phyloP scores from a whole-genome alignment of 2,888 invertebrate genomes.

The Lasioglossum figueresi region DNA sequence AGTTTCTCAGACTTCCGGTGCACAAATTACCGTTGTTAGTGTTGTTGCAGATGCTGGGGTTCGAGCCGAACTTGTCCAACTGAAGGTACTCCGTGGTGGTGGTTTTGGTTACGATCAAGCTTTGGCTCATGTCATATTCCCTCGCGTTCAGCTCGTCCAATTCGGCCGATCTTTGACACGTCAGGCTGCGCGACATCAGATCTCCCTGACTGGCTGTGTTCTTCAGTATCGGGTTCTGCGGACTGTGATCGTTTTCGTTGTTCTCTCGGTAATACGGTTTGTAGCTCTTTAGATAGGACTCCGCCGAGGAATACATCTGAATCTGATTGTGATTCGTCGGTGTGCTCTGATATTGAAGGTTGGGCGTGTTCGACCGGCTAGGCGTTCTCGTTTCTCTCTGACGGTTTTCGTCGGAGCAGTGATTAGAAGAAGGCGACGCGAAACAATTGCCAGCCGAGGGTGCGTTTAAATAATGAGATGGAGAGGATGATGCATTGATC shows the following conservation, averaged over 20 bases:
- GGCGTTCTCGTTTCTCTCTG: conserved; percentile 77
- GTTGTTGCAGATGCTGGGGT: conserved; percentile 73
- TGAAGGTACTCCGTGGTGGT: conserved; percentile 81
- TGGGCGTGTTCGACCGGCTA: conserved; percentile 74
- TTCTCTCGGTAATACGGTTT: conserved; percentile 72
- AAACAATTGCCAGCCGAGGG: conserved; percentile 42
- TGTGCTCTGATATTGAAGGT: conserved; percentile 56
- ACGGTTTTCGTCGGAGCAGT: conserved; percentile 76
- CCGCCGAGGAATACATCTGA: conserved; percentile 72
- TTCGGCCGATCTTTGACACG: conserved; percentile 74
- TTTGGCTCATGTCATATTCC: conserved; percentile 82
- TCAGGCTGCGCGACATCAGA: conserved; percentile 78
- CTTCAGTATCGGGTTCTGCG: conserved; percentile 22
- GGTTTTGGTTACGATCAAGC: conserved; percentile 81
- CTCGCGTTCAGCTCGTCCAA: conserved; percentile 72
- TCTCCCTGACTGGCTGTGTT: conserved; percentile 63
- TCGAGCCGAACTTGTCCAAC: conserved; percentile 79
- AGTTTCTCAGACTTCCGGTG: conserved; percentile 40
- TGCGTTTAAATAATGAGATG: conserved; percentile 35
- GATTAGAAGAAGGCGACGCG: conserved; percentile 38
- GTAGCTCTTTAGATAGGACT: conserved; percentile 73
- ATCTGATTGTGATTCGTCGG: conserved; percentile 73
- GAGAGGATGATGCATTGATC: conserved; percentile 46
- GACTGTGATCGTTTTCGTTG: conserved; percentile 66
- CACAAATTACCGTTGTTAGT: conserved; percentile 28